These are phyloP conservation scores for Pontoporia blainvillei DNA, from an alignment of 2,113 vertebrate species.

Conservation along the genomic window DNA sequence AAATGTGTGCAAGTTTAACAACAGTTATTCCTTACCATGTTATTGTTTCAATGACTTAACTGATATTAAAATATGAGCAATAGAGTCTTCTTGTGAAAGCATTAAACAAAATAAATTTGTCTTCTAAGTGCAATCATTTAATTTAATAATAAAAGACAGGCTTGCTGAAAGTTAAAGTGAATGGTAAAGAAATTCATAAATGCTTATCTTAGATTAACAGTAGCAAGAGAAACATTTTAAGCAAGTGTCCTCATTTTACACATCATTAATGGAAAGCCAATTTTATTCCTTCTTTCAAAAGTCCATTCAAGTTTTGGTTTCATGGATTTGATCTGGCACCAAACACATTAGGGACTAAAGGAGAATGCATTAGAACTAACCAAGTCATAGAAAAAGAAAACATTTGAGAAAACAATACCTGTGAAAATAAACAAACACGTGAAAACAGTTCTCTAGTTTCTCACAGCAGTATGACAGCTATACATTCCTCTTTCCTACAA, in stretches of 20 bases:
- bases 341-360: neutral
- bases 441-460: slow-evolving; percentile 8
- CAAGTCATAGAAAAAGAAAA: slow-evolving; percentile 3
- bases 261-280: slow-evolving; percentile 8
- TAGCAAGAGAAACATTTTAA: slow-evolving; percentile 22
- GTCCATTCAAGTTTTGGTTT: neutral
- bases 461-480: neutral
- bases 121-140: neutral
- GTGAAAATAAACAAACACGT: neutral
- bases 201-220: neutral
- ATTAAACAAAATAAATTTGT: slow-evolving; percentile 36
- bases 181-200: slow-evolving; percentile 31
- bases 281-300: slow-evolving; percentile 30
- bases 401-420: neutral
- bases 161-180: neutral
- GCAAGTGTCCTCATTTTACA: slow-evolving; percentile 5
- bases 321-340: neutral
- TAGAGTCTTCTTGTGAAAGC: neutral
- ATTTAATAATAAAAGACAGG: neutral
- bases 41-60: slow-evolving; percentile 11
- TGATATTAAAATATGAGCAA: neutral
- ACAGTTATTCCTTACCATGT: neutral
- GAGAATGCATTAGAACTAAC: neutral
- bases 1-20: neutral
- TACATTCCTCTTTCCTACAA: neutral